Evolutionary conservation across 2,113 vertebrate species (phyloP).

Genomic region (Emydocephalus ijimae): DNA sequence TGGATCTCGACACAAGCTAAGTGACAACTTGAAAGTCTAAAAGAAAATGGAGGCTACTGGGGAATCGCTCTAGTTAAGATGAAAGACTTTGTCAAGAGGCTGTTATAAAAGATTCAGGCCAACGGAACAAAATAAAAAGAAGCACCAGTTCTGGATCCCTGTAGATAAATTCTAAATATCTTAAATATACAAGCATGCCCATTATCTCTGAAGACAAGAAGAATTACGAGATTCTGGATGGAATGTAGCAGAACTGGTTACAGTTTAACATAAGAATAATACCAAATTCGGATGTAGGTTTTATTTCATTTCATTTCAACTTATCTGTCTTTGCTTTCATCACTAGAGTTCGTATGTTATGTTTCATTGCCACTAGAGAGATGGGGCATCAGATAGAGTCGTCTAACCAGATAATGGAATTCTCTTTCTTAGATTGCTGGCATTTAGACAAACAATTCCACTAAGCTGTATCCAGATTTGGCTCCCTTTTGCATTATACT

Average conservation of each 20-base stretch:
- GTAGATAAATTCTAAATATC: not conserved
- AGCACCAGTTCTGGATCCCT: not conserved
- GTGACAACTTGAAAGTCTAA: conserved; percentile 29
- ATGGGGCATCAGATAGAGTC: not conserved
- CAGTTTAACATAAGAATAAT: not conserved
- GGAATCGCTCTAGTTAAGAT: conserved; percentile 30
- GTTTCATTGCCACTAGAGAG: not conserved
- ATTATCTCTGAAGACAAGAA: not conserved
- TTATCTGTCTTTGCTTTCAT: not conserved
- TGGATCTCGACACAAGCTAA: conserved; percentile 23
- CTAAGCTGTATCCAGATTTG: not conserved
- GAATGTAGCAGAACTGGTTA: not conserved
- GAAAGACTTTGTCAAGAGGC: conserved; percentile 5
- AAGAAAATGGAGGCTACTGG: conserved; percentile 34
- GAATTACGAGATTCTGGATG: not conserved
- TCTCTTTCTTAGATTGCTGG: not conserved
- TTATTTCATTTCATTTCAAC: not conserved
- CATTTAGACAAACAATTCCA: not conserved
- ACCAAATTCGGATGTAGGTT: not conserved
- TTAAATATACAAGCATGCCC: not conserved
- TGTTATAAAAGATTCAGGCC: not conserved
- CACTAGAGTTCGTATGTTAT: not conserved
- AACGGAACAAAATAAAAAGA: not conserved
- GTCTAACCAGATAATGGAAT: not conserved
- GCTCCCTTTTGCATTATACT: not conserved